Conservation (phyloP, 2,113 vertebrate genomes). For the Anser cygnoides region DNA sequence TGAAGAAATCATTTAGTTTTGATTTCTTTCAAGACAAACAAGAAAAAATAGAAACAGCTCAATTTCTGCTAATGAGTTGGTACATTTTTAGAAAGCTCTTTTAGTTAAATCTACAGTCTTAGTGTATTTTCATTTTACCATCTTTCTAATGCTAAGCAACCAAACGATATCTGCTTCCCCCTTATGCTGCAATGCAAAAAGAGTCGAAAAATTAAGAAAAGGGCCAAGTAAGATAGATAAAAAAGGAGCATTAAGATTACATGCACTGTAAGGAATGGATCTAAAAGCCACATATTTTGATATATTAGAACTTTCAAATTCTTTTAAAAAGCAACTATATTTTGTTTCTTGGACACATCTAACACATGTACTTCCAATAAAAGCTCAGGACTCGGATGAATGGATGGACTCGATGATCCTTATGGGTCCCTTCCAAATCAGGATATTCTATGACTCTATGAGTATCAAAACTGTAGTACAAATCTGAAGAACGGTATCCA, state of each 20-base stretch:
- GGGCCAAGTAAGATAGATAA: not conserved
- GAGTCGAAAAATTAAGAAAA: not conserved
- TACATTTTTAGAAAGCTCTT: not conserved
- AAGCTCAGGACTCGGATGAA: not conserved
- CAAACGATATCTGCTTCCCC: not conserved
- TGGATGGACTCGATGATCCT: no score
- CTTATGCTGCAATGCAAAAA: not conserved
- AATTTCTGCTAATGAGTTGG: not conserved
- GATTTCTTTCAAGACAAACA: not conserved
- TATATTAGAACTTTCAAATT: rapidly evolving
- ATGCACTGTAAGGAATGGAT: not conserved
- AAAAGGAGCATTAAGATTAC: not conserved
- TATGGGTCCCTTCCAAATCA: no score
- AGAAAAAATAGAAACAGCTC: not conserved
- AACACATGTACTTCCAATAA: not conserved
- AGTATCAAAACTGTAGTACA: not conserved
- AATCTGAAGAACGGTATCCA: not conserved
- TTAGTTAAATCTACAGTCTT: not conserved
- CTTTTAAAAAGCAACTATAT: not conserved
- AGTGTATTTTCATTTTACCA: not conserved
- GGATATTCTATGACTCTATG: no score
- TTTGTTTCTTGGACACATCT: not conserved
- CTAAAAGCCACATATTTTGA: not conserved
- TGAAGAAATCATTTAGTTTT: not conserved
- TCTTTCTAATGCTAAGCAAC: slow-evolving; percentile 31